phyloP scores from a whole-genome alignment of 2,113 vertebrate genomes.

The Poicephalus gulielmi region DNA sequence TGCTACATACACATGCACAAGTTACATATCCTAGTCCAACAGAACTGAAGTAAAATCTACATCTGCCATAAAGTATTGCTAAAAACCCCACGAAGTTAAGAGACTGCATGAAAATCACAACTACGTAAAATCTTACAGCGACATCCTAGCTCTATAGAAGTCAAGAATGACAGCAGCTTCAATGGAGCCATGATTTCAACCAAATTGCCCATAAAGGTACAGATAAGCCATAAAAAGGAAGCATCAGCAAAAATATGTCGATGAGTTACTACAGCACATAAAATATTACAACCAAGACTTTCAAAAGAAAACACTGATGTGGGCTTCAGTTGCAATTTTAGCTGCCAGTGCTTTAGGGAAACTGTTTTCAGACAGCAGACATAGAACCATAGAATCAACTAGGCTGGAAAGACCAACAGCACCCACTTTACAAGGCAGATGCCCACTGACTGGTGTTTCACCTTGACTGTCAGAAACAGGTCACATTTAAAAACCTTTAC shows the following conservation, averaged over 20 bases:
- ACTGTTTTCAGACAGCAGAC: not conserved
- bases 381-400: not conserved
- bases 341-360: not conserved
- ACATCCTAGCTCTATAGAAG: not conserved
- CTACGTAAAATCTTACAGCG: not conserved
- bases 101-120: not conserved
- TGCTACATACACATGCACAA: rapidly evolving
- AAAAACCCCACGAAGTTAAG: not conserved
- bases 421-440: not conserved
- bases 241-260: not conserved
- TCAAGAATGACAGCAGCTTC: not conserved
- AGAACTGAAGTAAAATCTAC: not conserved
- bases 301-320: not conserved
- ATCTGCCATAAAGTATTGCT: not conserved
- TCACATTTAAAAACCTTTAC: not conserved
- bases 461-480: not conserved
- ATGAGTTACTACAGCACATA: not conserved
- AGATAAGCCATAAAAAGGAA: not conserved
- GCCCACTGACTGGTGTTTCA: not conserved
- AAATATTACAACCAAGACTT: not conserved
- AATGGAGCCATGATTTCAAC: not conserved
- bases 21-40: not conserved
- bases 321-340: not conserved
- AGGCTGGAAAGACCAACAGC: not conserved
- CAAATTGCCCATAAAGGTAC: not conserved